phyloP scores from a whole-genome alignment of 2,113 vertebrate species.

The Arothron firmamentum region DNA sequence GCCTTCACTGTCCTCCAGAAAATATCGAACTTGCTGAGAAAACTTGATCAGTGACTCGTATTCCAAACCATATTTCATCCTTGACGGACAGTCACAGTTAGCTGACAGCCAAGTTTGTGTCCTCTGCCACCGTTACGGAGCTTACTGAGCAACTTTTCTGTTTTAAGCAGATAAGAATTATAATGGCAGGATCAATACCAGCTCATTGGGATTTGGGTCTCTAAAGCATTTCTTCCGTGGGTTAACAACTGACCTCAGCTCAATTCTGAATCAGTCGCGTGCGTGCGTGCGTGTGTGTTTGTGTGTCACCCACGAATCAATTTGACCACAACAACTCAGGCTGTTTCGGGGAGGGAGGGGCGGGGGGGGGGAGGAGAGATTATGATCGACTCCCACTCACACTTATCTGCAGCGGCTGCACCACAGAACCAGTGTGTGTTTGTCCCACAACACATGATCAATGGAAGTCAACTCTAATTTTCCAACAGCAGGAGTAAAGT shows the following conservation, averaged over 20 bases:
- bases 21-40: no score
- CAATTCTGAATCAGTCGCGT: conserved; percentile 58
- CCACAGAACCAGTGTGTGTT: no score
- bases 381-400: no score
- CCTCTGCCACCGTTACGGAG: conserved; percentile 16
- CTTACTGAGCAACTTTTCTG: conserved; percentile 37
- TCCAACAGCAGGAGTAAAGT: no score
- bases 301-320: conserved; percentile 48
- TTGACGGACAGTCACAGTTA: conserved; percentile 10
- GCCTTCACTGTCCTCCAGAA: no score
- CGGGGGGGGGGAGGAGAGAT: no score
- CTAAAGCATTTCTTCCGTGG: conserved; percentile 48
- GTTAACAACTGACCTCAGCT: conserved; percentile 59
- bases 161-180: conserved; percentile 49
- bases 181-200: conserved; percentile 62
- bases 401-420: no score
- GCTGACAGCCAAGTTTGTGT: conserved; percentile 10
- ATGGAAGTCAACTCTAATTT: no score
- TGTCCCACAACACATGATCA: no score
- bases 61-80: background rate
- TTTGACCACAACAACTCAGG: conserved; percentile 17
- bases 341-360: background rate
- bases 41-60: conserved; percentile 1
- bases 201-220: conserved; percentile 51
- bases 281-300: conserved; percentile 18